Conservation (phyloP, 92 coral and sea anemone species). For the Isaurus tuberculatus region DNA sequence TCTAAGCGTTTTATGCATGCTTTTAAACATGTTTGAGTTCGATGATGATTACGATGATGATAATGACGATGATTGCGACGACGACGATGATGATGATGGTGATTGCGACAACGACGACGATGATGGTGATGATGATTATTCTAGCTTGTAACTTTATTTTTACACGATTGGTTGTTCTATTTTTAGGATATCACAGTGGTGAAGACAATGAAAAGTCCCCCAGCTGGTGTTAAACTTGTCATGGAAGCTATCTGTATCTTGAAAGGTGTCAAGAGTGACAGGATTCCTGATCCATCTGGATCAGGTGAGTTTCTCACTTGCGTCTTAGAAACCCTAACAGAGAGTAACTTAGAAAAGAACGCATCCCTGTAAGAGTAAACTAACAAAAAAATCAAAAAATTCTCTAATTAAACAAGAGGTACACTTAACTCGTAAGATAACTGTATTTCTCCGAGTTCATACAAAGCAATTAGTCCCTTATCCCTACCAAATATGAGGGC, state of each 20-base stretch:
- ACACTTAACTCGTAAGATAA: too few species aligned
- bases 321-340: not conserved
- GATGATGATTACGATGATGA: not conserved
- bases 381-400: too few species aligned
- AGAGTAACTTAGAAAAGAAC: too few species aligned
- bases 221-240: constrained; percentile 96
- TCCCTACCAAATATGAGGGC: too few species aligned
- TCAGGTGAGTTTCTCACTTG: constrained; percentile 70
- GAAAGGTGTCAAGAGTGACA: constrained; percentile 93
- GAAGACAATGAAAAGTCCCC: constrained; percentile 97
- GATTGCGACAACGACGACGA: not conserved
- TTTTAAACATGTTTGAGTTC: too few species aligned
- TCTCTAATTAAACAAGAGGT: too few species aligned
- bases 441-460: too few species aligned
- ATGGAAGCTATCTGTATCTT: constrained; percentile 99
- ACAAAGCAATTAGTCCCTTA: too few species aligned
- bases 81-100: not conserved
- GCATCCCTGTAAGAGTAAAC: too few species aligned
- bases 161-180: not conserved
- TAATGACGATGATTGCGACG: not conserved
- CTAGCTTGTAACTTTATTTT: too few species aligned
- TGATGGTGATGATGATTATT: not conserved
- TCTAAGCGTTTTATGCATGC: too few species aligned
- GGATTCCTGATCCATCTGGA: constrained; percentile 99
- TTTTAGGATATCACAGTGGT: constrained; percentile 94